phyloP scores from a whole-genome alignment of 2,797 vertebrate species.

The Rhincodon typus region DNA sequence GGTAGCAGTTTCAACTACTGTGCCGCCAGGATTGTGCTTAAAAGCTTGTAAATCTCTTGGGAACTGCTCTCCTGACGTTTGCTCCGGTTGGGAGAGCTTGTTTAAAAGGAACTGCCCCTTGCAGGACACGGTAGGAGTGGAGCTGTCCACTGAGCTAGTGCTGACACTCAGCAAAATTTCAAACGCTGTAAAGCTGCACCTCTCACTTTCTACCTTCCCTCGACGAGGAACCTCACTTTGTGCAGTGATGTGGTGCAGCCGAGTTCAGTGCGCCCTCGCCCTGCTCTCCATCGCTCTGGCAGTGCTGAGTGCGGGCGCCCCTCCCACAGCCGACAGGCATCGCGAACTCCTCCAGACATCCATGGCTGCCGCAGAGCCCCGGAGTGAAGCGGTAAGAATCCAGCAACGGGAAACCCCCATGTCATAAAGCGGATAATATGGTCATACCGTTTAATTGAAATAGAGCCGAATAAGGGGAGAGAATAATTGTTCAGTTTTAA shows the following conservation, averaged over 20 bases:
- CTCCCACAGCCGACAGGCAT: conserved; percentile 79
- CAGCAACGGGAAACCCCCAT: not conserved
- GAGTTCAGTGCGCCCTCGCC: conserved; percentile 73
- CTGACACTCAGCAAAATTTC: not conserved
- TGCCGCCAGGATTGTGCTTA: not conserved
- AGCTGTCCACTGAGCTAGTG: conserved; percentile 10
- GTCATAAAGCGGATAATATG: not conserved
- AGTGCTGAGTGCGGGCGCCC: conserved; percentile 69
- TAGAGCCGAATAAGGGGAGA: not conserved
- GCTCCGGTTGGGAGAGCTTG: not conserved
- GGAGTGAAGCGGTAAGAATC: conserved; percentile 68
- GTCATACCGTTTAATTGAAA: not conserved
- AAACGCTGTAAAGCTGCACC: not conserved
- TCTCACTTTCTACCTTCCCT: not conserved
- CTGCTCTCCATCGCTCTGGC: conserved; percentile 73
- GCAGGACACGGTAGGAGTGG: not conserved
- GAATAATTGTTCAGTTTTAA: not conserved
- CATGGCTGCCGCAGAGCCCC: conserved; percentile 64
- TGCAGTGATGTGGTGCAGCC: conserved; percentile 70
- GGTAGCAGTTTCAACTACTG: not conserved
- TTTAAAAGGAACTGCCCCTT: not conserved
- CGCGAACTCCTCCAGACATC: conserved; percentile 84
- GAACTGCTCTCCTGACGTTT: not conserved
- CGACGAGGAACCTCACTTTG: not conserved
- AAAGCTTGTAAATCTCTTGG: not conserved